A percentile compares a stretch with the other conserved stretches of the same genome.
These are phyloP conservation scores for Gonatopus flavifemur DNA, from an alignment of 1,140 invertebrate genomes.

Conservation along the genomic window DNA sequence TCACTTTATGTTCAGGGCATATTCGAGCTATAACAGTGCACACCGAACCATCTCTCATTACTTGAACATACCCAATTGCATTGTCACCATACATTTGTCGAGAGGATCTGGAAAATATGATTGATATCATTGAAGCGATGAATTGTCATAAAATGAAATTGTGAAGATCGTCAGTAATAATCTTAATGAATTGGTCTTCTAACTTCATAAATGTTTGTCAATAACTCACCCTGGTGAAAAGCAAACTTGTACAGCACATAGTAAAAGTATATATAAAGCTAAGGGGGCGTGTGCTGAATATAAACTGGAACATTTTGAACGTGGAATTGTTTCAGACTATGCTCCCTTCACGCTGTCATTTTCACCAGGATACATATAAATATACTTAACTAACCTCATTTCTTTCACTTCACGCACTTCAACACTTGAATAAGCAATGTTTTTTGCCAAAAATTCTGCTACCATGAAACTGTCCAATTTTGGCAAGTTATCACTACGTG, in stretches of 20 bases:
- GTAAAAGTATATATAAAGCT: too few relatives aligned
- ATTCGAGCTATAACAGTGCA: background rate
- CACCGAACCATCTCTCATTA: slow-evolving; percentile 3
- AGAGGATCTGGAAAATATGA: background rate
- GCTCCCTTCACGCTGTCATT: too few relatives aligned
- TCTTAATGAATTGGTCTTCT: too few relatives aligned
- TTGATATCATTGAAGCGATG: background rate
- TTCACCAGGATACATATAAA: too few relatives aligned
- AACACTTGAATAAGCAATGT: background rate
- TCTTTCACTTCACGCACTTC: background rate
- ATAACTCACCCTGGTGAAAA: background rate
- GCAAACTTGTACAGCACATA: background rate
- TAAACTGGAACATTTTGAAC: too few relatives aligned
- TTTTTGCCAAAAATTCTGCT: background rate
- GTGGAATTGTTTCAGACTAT: too few relatives aligned
- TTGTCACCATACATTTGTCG: slow-evolving; percentile 29
- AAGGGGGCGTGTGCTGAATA: too few relatives aligned
- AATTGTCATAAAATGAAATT: background rate
- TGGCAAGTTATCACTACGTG: background rate
- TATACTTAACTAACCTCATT: background rate
- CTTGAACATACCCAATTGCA: slow-evolving; percentile 34
- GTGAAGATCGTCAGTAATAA: background rate
- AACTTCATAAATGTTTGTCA: too few relatives aligned
- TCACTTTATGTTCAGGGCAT: background rate
- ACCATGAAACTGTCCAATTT: background rate